Evolutionary conservation across 1,140 invertebrate species (phyloP), one percentile per base, ranked within the genome.

Genomic region (Monochamus saltuarius): DNA sequence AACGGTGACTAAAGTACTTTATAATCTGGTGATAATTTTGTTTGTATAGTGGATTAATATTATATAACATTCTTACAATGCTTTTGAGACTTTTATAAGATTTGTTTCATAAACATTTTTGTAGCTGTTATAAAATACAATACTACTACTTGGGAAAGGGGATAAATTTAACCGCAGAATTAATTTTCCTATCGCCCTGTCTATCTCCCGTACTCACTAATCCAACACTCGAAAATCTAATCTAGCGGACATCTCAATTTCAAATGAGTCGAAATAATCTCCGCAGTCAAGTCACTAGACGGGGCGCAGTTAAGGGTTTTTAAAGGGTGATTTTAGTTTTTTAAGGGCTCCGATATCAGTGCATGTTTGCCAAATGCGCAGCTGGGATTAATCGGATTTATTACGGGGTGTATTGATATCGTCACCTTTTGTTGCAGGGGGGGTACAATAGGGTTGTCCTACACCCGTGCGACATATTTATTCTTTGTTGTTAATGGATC

Each of bases 361-460:
- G 60, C 64, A 62, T 66, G 65, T 67, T 64, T 59, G 65, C 62
- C 59, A 67, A 66, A 67, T 64, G 65, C 65, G 47, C 65, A 67
- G 65, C 65, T 67, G 65, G 65, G 62, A 67, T 67, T 67, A 67
- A 67, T 67, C 65, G 59, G 65, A 67, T 65, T 67, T 67, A 67
- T 61, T 67, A 61, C 58, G 58, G 40, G 49, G 40, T 52, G 49
- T 51, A 51, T 51, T 51, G 58, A 60, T 60, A 55, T 60, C 50
- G 51, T 60, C 58, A 45, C 39, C 58, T 55, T 46, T 60, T 60
- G 58, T 60, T 55, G 36, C 45, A 36, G n/a, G 22, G 14, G 11
- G 29, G 13, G 34, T 22, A 51, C 49, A 51, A 47, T 51, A 55
- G 64, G 56, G 56, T 46, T 61, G 60, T 63, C 47, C 51, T 59